Conservation (phyloP, 2,797 vertebrate genomes). For the Platyrinchus mystaceus region DNA sequence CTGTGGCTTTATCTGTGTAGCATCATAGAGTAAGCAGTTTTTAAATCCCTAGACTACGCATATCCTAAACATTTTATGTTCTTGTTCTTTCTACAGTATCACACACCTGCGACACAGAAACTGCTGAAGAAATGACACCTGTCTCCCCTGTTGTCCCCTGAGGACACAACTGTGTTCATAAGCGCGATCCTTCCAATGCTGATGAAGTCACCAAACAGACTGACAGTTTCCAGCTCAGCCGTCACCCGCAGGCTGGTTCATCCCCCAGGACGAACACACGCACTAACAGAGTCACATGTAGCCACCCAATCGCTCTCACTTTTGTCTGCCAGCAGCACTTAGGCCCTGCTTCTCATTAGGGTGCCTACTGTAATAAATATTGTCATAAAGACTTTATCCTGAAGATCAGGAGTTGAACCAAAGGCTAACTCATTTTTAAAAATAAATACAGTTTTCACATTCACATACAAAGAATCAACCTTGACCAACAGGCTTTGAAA, state of each 20-base stretch:
- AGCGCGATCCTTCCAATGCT: accelerated
- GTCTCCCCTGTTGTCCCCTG: not conserved
- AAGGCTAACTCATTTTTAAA: not conserved
- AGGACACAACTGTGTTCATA: not conserved
- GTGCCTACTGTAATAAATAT: not conserved
- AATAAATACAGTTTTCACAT: not conserved
- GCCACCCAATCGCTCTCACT: not conserved
- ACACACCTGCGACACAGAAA: not conserved
- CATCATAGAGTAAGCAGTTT: not conserved
- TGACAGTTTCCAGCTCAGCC: not conserved
- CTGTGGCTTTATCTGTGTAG: not conserved
- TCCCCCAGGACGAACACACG: not conserved
- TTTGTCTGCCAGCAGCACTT: not conserved
- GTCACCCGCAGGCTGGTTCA: not conserved
- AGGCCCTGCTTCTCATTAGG: not conserved
- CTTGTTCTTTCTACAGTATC: not conserved
- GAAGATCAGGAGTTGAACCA: not conserved
- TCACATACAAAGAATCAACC: not conserved
- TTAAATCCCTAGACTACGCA: not conserved
- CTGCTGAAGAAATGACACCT: not conserved
- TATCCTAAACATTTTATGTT: not conserved
- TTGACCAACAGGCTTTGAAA: not conserved
- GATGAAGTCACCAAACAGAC: not conserved
- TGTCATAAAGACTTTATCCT: not conserved
- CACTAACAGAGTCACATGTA: not conserved